Conservation (phyloP, 2,797 vertebrate species). For the Neosilurus mollespiculum region DNA sequence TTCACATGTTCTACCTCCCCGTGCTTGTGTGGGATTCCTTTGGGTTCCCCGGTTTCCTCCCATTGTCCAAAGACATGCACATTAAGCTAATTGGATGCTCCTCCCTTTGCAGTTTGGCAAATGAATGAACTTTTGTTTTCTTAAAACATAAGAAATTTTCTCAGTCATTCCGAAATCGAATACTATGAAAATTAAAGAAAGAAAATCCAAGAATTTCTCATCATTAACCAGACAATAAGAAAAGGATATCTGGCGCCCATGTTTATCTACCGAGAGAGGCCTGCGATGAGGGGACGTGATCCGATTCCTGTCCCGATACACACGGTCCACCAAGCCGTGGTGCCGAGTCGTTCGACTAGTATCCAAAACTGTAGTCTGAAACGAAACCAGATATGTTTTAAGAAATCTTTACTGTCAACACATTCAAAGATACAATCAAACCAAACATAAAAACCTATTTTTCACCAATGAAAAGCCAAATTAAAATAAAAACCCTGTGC, state of each 20-base stretch:
- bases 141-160: neutral
- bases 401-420: neutral
- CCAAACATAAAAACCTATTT: neutral
- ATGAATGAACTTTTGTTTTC: too few relatives aligned
- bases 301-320: slow-evolving; percentile 92
- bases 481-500: neutral
- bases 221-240: neutral
- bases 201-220: neutral
- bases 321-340: slow-evolving; percentile 94
- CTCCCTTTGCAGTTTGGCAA: too few relatives aligned
- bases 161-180: neutral
- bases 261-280: slow-evolving; percentile 93
- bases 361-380: slow-evolving; percentile 92
- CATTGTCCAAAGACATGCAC: too few relatives aligned
- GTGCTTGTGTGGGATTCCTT: too few relatives aligned
- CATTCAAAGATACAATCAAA: neutral
- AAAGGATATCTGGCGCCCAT: slow-evolving; percentile 98
- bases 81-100: too few relatives aligned
- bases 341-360: slow-evolving; percentile 94
- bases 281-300: slow-evolving; percentile 94
- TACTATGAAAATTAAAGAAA: neutral
- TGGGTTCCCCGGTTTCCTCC: too few relatives aligned
- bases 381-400: slow-evolving; percentile 72
- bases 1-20: too few relatives aligned
- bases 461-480: slow-evolving; percentile 9